Conservation (phyloP, 1,140 invertebrate genomes). For the Leptinotarsa texana region DNA sequence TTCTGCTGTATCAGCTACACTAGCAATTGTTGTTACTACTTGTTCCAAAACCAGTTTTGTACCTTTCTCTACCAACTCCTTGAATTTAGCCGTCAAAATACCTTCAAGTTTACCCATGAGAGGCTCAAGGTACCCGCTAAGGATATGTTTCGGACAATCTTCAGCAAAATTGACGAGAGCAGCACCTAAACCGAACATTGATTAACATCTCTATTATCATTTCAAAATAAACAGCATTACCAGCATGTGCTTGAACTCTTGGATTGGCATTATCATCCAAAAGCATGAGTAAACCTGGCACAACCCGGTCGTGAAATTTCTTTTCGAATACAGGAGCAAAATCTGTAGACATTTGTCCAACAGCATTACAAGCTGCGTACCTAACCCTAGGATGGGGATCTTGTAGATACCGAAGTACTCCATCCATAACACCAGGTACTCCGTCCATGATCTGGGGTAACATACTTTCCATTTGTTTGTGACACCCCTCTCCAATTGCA, state of each 20-base stretch:
- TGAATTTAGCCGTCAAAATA: slow-evolving; percentile 91
- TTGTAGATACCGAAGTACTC: slow-evolving; percentile 48
- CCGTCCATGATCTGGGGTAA: slow-evolving; percentile 88
- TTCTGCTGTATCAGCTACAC: slow-evolving; percentile 97
- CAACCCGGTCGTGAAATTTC: slow-evolving; percentile 94
- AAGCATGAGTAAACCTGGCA: slow-evolving; percentile 87
- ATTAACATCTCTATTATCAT: background rate
- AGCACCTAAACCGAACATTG: slow-evolving; percentile 59
- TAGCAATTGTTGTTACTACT: slow-evolving; percentile 96
- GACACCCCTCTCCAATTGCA: slow-evolving; percentile 96
- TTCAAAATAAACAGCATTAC: slow-evolving; percentile 47
- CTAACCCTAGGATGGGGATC: slow-evolving; percentile 85
- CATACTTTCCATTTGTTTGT: slow-evolving; percentile 96
- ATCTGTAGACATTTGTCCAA: slow-evolving; percentile 99
- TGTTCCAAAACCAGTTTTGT: slow-evolving; percentile 97
- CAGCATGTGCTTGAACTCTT: slow-evolving; percentile 90
- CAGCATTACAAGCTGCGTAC: slow-evolving; percentile 98
- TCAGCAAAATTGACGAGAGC: slow-evolving; percentile 99
- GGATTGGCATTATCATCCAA: slow-evolving; percentile 91
- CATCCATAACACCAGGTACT: slow-evolving; percentile 81
- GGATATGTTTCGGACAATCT: slow-evolving; percentile 94
- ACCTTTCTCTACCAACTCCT: slow-evolving; percentile 89
- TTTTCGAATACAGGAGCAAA: slow-evolving; percentile 97
- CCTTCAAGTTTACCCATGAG: slow-evolving; percentile 91
- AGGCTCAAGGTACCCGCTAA: slow-evolving; percentile 86